These are phyloP conservation scores for Pseudorasbora parva DNA, from an alignment of 2,113 vertebrate genomes.

Conservation along the genomic window DNA sequence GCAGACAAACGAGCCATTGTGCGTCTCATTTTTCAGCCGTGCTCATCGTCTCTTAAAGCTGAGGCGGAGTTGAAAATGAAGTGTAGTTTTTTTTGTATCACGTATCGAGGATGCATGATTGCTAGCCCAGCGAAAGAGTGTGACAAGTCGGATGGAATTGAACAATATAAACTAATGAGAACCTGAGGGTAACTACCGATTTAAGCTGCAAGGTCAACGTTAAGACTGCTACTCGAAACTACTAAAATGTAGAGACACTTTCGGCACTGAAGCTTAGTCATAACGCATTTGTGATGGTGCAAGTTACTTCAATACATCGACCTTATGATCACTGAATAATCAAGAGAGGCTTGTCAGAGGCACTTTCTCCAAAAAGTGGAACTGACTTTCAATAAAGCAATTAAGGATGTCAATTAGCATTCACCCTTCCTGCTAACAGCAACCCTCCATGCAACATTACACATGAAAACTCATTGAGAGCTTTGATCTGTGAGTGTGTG, in stretches of 20 bases:
- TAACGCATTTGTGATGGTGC: not conserved
- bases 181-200: not conserved
- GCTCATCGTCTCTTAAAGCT: conserved; percentile 53
- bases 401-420: conserved; percentile 45
- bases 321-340: conserved; percentile 27
- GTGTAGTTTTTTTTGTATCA: conserved; percentile 2
- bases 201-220: not conserved
- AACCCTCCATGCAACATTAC: conserved; percentile 43
- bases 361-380: conserved; percentile 20
- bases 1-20: conserved; percentile 49
- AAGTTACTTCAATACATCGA: conserved; percentile 7
- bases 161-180: conserved; percentile 7
- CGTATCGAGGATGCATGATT: not conserved
- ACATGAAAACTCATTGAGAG: conserved; percentile 37
- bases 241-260: not conserved
- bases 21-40: conserved; percentile 49
- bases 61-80: conserved; percentile 56
- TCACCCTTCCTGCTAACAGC: not conserved
- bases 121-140: conserved; percentile 2
- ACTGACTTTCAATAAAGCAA: conserved; percentile 42
- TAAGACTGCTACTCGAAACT: not conserved
- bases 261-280: too few species aligned
- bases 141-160: conserved; percentile 9
- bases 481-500: conserved; percentile 1
- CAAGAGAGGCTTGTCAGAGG: conserved; percentile 23